Evolutionary conservation across 2,113 vertebrate species (phyloP), one percentile per base, ranked within the genome.

Genomic region (Sardina pilchardus): DNA sequence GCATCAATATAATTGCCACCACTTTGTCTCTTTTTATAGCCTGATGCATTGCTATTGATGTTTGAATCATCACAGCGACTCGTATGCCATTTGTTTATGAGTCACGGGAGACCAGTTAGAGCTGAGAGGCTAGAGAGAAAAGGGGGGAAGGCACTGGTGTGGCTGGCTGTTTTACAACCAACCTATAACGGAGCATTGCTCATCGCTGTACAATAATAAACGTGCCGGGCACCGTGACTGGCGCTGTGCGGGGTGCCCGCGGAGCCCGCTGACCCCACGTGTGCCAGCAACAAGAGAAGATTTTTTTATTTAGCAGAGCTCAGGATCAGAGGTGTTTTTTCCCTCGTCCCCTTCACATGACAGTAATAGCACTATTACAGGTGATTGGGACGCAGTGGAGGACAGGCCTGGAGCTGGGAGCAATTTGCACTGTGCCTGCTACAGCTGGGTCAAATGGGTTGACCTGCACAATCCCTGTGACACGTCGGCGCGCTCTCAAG

Each of bases 11-110:
- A 75, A 75, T 75, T 75, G 67, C 30, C 59, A 6, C 59, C 67
- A 36, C 67, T 75, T 71, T 71, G n/a, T 71, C 63, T 71, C 24
- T 71, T 71, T 71, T 71, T 30, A 71, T 26, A 71, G 63, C 26
- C 1, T 36, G 30, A 75, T 75, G 30, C 67, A 36, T 75, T 36
- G 30, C 67, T 75, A 75, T 75, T 36, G 67, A 75, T 75, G 67
- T 75, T 16, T 34, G 14, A 75, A 75, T 75, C 67, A 75, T 75
- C 67, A 36, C 0, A 10, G 67, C 30, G 12, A 12, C 67, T 34
- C 12, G 4, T 30, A 36, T 36, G 26, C 67, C 26, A 14, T 14
- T 34, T 36, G 2, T 71, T 36, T 36, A 75, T 75, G 67, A 75
- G 26, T 75, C 67, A 75, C 30, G 16, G 30, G 67, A 75, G 67